Conservation (phyloP, 1,140 invertebrate genomes). For the Maniola jurtina region DNA sequence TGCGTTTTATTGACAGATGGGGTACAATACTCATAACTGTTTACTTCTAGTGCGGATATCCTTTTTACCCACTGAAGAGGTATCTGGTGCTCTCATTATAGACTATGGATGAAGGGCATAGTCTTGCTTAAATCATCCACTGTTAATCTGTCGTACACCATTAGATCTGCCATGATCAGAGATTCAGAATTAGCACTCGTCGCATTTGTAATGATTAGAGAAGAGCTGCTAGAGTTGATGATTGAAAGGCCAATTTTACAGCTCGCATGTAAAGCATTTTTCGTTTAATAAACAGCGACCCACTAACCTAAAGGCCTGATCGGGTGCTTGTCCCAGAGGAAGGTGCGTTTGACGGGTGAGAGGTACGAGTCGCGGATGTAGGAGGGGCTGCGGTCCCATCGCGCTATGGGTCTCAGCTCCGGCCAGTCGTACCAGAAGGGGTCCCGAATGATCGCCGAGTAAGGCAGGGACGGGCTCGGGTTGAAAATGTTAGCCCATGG, state of each 20-base stretch:
- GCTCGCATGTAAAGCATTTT: conserved; percentile 44
- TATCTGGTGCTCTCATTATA: conserved; percentile 67
- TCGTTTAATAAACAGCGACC: conserved; percentile 54
- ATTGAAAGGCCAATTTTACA: conserved; percentile 56
- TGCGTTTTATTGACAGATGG: conserved; percentile 13
- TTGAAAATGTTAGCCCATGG: conserved; percentile 87
- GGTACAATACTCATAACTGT: conserved; percentile 10
- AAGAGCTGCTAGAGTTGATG: conserved; percentile 33
- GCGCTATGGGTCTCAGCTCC: conserved; percentile 84
- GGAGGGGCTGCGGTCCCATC: conserved; percentile 84
- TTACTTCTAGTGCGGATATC: neutral
- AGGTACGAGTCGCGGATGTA: conserved; percentile 91
- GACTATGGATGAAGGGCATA: conserved; percentile 74
- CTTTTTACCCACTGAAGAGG: conserved; percentile 35
- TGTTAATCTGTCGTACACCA: conserved; percentile 69
- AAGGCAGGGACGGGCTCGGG: conserved; percentile 86
- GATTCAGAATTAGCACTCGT: conserved; percentile 42
- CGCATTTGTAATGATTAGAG: conserved; percentile 15
- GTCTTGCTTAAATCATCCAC: conserved; percentile 75
- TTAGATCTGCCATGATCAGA: conserved; percentile 71
- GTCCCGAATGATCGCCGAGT: conserved; percentile 88
- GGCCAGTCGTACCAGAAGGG: conserved; percentile 93
- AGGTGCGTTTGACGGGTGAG: conserved; percentile 92
- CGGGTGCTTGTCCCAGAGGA: conserved; percentile 92
- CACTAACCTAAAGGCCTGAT: conserved; percentile 88